A percentile compares a stretch with the other conserved stretches of the same genome.
phyloP scores from a whole-genome alignment of 2,888 invertebrate genomes.

The Spodoptera picta region DNA sequence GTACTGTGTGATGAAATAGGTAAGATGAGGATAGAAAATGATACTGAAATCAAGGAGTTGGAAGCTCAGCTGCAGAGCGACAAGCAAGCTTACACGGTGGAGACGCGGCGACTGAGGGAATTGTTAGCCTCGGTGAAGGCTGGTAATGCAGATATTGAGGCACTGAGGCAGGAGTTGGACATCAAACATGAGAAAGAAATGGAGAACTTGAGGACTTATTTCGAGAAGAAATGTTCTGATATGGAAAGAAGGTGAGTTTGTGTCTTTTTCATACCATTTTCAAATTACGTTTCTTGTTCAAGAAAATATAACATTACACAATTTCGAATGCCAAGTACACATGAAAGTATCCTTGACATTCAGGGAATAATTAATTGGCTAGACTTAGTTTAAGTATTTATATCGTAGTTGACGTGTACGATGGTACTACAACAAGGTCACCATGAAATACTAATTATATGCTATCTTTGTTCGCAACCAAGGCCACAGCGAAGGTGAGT shows the following conservation, averaged over 20 bases:
- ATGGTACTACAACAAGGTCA: slow-evolving; percentile 33
- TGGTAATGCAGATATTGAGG: slow-evolving; percentile 87
- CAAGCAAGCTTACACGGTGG: slow-evolving; percentile 86
- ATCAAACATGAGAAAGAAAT: slow-evolving; percentile 92
- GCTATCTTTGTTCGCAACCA: slow-evolving; percentile 65
- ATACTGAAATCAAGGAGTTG: slow-evolving; percentile 78
- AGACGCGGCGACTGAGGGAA: slow-evolving; percentile 87
- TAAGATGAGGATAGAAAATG: slow-evolving; percentile 79
- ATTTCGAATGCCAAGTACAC: not conserved
- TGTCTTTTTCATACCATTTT: not conserved
- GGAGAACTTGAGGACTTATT: slow-evolving; percentile 93
- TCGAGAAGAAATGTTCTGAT: slow-evolving; percentile 94
- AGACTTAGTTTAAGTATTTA: slow-evolving; percentile 27
- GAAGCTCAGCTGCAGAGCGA: slow-evolving; percentile 87
- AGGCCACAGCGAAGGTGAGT: slow-evolving; percentile 72
- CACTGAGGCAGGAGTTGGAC: slow-evolving; percentile 89
- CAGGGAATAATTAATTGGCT: slow-evolving; percentile 9
- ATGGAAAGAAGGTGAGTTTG: slow-evolving; percentile 92
- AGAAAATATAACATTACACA: not conserved
- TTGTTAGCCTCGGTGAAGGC: slow-evolving; percentile 88
- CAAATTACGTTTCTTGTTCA: not conserved
- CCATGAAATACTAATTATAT: slow-evolving; percentile 42
- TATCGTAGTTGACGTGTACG: slow-evolving; percentile 17
- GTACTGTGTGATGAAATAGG: slow-evolving; percentile 87
- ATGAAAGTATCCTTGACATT: slow-evolving; percentile 17